Percentiles rank a stretch among this genome's conserved stretches.
phyloP scores from a whole-genome alignment of 2,888 invertebrate species.

The Cabera pusaria region DNA sequence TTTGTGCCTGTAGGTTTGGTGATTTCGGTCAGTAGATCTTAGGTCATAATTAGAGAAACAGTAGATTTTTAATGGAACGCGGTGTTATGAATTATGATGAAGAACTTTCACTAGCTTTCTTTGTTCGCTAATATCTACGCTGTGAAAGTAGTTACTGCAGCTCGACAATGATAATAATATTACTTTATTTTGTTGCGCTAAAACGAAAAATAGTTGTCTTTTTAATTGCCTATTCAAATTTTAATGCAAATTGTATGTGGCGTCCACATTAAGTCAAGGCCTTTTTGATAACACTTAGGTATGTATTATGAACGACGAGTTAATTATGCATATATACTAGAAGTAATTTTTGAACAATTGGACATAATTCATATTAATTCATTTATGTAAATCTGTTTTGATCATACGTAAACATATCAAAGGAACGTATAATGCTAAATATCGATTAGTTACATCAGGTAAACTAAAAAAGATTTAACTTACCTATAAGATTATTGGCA shows the following conservation, averaged over 20 bases:
- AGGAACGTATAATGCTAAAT: constrained; percentile 4
- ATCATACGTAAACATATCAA: no score
- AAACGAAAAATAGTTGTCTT: constrained; percentile 1
- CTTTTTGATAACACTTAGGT: no score
- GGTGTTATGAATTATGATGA: constrained; percentile 20
- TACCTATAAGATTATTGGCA: constrained; percentile 95
- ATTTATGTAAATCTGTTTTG: no score
- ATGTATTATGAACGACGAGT: constrained; percentile 9
- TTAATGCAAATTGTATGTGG: constrained; percentile 11
- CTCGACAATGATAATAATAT: constrained; percentile 3
- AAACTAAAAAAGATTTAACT: no score
- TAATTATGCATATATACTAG: no score
- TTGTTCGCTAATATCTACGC: constrained; percentile 25
- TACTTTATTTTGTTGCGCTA: constrained; percentile 2
- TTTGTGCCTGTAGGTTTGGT: constrained; percentile 50
- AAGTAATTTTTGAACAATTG: no score
- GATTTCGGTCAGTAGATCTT: constrained; percentile 32
- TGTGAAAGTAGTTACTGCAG: constrained; percentile 18
- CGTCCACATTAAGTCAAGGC: constrained; percentile 16
- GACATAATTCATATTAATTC: no score
- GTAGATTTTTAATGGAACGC: constrained; percentile 33
- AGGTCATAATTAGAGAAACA: constrained; percentile 24
- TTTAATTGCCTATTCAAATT: constrained; percentile 14
- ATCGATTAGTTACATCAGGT: no score
- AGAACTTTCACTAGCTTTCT: constrained; percentile 33